Percentiles rank a stretch among this genome's conserved stretches.
These are phyloP conservation scores for Harpagifer antarcticus DNA, from an alignment of 2,797 vertebrate genomes.

Conservation along the genomic window DNA sequence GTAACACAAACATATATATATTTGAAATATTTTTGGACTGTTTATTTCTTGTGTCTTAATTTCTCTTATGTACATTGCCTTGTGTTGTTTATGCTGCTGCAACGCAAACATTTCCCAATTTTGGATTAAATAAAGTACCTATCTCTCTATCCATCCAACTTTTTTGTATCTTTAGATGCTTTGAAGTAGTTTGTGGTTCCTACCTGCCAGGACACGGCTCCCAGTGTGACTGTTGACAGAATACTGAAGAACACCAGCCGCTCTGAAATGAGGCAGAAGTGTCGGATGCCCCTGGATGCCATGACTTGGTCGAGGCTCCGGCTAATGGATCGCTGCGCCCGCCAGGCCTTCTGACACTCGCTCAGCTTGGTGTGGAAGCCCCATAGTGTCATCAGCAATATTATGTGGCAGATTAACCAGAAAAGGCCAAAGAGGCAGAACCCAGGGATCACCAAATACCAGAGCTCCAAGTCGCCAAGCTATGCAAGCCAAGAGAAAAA, in stretches of 20 bases:
- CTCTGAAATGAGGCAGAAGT: conserved; percentile 98
- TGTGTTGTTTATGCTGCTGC: too few species aligned
- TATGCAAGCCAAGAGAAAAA: conserved; percentile 36
- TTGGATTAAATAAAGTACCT: too few species aligned
- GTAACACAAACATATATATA: background rate
- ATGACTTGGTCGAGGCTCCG: conserved; percentile 94
- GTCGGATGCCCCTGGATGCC: conserved; percentile 97
- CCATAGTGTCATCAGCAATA: conserved; percentile 96
- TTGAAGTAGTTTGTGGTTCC: conserved; percentile 23
- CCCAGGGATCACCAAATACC: conserved; percentile 98
- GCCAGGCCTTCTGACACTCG: conserved; percentile 93
- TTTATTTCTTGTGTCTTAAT: too few species aligned
- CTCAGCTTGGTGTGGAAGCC: conserved; percentile 97
- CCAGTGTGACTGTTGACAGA: conserved; percentile 91
- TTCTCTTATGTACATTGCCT: too few species aligned
- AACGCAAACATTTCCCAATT: too few species aligned
- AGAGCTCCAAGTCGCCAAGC: conserved; percentile 89
- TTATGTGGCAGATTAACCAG: conserved; percentile 95
- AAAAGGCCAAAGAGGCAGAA: conserved; percentile 97
- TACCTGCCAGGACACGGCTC: conserved; percentile 98
- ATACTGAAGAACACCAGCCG: conserved; percentile 95
- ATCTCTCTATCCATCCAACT: too few species aligned
- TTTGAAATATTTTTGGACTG: too few species aligned
- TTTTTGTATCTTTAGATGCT: background rate
- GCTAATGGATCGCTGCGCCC: conserved; percentile 86